Base-by-base conservation (phyloP, 2,888 invertebrate species). In the Minunthozetes semirufus region DNA sequence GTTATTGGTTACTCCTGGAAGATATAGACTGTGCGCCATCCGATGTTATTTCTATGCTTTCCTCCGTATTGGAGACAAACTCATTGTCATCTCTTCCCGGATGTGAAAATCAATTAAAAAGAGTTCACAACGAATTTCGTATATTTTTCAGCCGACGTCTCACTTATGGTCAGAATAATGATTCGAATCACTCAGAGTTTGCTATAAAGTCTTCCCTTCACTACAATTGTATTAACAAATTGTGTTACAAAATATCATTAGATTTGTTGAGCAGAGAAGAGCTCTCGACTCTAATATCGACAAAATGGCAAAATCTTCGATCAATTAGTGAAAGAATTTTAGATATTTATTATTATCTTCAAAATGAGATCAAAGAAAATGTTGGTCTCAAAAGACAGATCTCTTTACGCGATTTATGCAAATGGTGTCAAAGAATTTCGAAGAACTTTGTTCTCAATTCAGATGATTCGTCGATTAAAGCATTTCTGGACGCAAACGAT, bases 1-100 rank as follows among this genome's bases (percentile, higher is more conserved):
- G 94, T 0, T 88, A 90, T 80, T 98, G 98, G 96, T 83, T 99
- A 33, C 85, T 99, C 2, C 84, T 99, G 77, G 98, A 99, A 85
- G 99, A 99, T 82, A 89, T 99, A 70, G 97, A 99, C 82, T 89
- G 89, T 77, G 97, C 96, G 1, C 92, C 94, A 1, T 88, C 92
- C 81, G 99, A 99, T 82, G 93, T 98, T 0, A 89, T 93, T 0
- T 92, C 95, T 0, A 88, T 94, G 17, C 83, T 98, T 15, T 88
- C 91, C 78, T 91, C 92, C 66, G 85, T 98, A 4, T 84, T 96
- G 53, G 94, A 97, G 84, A 89, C 91, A 74, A 88, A 89, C 76
- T 88, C 88, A 25, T 85, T 96, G 1, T 33, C 42, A 11, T 75
- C 72, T 3, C 59, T 77, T 19, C n/a, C 74, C n/a, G 72, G 76